A percentile compares a stretch with the other conserved stretches of the same genome.
Evolutionary conservation across 2,113 vertebrate genomes (phyloP).

Genomic region (Chiloscyllium plagiosum): DNA sequence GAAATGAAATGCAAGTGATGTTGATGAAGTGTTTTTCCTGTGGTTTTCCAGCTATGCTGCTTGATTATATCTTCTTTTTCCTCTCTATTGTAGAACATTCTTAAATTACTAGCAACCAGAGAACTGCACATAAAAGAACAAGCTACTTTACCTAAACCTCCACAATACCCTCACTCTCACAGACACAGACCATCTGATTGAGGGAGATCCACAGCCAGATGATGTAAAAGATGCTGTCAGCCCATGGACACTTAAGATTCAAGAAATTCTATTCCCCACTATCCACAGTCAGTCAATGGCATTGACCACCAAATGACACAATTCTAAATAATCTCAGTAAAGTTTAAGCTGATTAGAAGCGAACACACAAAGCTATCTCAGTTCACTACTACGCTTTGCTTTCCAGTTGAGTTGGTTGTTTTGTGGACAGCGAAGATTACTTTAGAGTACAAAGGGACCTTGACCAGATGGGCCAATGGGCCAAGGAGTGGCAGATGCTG

Average conservation of each 20-base stretch:
- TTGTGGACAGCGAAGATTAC: no score
- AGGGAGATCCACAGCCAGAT: not conserved
- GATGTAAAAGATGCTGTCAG: not conserved
- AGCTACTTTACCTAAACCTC: not conserved
- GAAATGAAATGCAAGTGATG: not conserved
- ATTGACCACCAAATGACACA: not conserved
- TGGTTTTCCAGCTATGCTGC: not conserved
- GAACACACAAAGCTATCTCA: not conserved
- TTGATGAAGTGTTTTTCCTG: not conserved
- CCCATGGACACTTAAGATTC: not conserved
- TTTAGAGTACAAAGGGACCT: no score
- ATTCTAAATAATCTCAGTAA: not conserved
- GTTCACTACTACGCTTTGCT: not conserved
- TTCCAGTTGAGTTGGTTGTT: no score
- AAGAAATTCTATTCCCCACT: not conserved
- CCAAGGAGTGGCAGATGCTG: no score
- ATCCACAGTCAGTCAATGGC: not conserved
- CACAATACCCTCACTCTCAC: not conserved
- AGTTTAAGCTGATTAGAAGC: not conserved
- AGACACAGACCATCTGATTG: not conserved
- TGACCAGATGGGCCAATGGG: no score
- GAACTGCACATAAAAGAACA: not conserved
- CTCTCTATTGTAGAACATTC: not conserved
- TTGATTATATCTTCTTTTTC: not conserved
- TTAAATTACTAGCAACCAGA: not conserved